Conservation (phyloP, 2,888 invertebrate genomes). For the Sinotaia quadrata region DNA sequence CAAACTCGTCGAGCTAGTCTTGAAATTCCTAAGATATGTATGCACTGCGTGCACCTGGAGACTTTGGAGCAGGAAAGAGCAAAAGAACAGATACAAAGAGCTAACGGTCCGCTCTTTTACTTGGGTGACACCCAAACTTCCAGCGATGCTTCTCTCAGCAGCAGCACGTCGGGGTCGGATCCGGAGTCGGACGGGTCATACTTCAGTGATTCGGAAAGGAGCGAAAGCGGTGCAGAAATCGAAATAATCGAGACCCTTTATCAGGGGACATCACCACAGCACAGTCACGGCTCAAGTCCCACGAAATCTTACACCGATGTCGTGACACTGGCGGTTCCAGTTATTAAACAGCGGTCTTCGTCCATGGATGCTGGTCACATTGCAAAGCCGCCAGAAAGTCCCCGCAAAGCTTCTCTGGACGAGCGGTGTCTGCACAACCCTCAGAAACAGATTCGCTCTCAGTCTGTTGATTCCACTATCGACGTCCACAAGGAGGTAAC, state of each 20-base stretch:
- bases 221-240: slow-evolving; percentile 26
- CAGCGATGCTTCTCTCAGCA: slow-evolving; percentile 17
- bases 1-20: slow-evolving; percentile 55
- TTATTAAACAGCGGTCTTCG: slow-evolving; percentile 62
- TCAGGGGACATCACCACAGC: slow-evolving; percentile 12
- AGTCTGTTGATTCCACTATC: slow-evolving; percentile 64
- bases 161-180: slow-evolving; percentile 26
- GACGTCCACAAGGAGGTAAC: slow-evolving; percentile 5
- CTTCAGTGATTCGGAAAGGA: slow-evolving; percentile 35
- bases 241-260: slow-evolving; percentile 23
- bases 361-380: slow-evolving; percentile 63
- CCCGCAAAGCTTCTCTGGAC: slow-evolving; percentile 55
- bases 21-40: slow-evolving; percentile 67
- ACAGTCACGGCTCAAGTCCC: slow-evolving; percentile 20
- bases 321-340: slow-evolving; percentile 63
- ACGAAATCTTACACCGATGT: slow-evolving; percentile 49
- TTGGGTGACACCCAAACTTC: slow-evolving; percentile 5
- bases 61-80: slow-evolving; percentile 35
- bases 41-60: slow-evolving; percentile 67
- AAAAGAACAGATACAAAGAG: background rate
- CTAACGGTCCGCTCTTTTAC: slow-evolving; percentile 16
- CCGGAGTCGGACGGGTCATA: slow-evolving; percentile 17
- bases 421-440: slow-evolving; percentile 44
- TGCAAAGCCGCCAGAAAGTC: slow-evolving; percentile 24
- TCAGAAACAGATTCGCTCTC: slow-evolving; percentile 59